Evolutionary conservation across 2,888 invertebrate genomes (phyloP), one percentile per base, ranked within the genome.

Genomic region (Coenonympha glycerion): DNA sequence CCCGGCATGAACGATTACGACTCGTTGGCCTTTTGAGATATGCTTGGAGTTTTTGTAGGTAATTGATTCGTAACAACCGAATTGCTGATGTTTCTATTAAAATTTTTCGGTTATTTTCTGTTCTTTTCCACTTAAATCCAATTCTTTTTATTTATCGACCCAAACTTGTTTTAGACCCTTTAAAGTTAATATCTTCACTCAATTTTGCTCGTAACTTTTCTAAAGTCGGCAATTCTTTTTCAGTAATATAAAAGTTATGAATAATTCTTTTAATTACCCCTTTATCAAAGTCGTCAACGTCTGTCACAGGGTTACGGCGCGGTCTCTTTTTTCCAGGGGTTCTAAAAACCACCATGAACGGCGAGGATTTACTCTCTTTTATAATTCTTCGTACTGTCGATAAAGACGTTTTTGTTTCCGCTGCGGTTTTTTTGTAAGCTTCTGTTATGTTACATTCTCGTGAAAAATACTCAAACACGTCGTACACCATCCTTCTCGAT

Each of bases 41-140:
- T 60, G 58, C 52, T 63, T 11, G 51, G 49, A 50, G 31, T 45
- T 31, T 31, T 24, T 33, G 15, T 19, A 46, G 24, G 16, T 46
- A 50, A 9, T 46, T 26, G 3, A 50, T 50, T n/a, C 48, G 19
- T 13, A 11, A 33, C 1, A 63, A 40, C 2, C 63, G 57, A 11
- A 65, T 63, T 39, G 55, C 37, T 19, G 54, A 39, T 13, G 28
- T 49, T 44, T 63, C 62, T n/a, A 63, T 62, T 8, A 64, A 13
- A 0, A 63, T n/a, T 42, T 58, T 60, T 9, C 57, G 48, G 22
- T 65, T 62, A 8, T 60, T 56, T 56, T 63, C 56, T 2, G 58
- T 60, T 34, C 55, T 61, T 52, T 56, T 56, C 61, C 61, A 63
- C 21, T 45, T 37, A 33, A 65, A 65, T 1, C 60, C 59, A 11